phyloP scores from a whole-genome alignment of 2,797 vertebrate species.

The Argya squamiceps region DNA sequence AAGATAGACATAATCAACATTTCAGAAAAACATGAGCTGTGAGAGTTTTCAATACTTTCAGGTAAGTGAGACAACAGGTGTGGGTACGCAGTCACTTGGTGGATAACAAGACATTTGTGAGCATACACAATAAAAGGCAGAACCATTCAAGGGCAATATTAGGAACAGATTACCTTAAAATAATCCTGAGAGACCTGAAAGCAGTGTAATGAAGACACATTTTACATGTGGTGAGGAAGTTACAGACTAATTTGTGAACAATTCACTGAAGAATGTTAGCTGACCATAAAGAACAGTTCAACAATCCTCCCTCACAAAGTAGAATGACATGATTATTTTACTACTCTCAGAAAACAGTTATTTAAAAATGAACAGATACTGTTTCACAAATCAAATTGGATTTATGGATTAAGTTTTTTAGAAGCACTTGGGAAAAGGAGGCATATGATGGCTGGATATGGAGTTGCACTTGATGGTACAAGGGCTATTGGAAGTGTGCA shows the following conservation, averaged over 20 bases:
- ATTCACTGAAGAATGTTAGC: background rate
- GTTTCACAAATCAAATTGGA: background rate
- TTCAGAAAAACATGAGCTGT: background rate
- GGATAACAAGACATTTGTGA: background rate
- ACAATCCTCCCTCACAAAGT: background rate
- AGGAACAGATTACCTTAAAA: background rate
- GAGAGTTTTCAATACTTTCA: background rate
- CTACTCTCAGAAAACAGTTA: background rate
- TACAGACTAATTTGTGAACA: background rate
- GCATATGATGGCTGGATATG: background rate
- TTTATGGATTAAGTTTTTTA: background rate
- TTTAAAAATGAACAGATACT: background rate
- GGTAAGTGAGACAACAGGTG: background rate
- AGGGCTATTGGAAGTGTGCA: background rate
- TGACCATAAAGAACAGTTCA: background rate
- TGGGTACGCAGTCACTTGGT: background rate
- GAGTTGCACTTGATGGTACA: background rate
- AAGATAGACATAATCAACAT: background rate
- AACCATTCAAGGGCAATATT: background rate
- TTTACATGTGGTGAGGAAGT: background rate
- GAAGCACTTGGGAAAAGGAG: background rate
- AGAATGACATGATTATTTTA: background rate
- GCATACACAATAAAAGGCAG: background rate
- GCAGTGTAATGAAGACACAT: background rate
- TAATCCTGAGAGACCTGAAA: background rate